Evolutionary conservation across 1,140 invertebrate species (phyloP).

Genomic region (Drosophila arawakana): DNA sequence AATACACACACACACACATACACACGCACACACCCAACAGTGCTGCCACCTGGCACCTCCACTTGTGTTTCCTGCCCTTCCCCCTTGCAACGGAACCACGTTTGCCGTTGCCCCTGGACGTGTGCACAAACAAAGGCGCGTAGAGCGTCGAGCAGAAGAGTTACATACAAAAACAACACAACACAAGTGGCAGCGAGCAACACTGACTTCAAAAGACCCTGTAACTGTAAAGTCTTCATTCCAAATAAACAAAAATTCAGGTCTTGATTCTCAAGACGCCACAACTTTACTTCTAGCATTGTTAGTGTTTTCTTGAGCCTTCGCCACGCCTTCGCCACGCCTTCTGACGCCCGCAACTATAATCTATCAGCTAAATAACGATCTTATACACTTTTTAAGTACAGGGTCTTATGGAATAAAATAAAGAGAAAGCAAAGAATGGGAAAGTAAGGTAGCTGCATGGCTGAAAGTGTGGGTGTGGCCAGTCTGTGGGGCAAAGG

Average conservation of each 20-base stretch:
- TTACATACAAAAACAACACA: constrained; percentile 37
- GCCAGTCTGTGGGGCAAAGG: constrained; percentile 10
- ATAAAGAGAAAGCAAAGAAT: constrained; percentile 18
- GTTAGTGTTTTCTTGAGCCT: too few relatives aligned
- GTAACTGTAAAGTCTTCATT: too few relatives aligned
- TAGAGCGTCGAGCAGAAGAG: constrained; percentile 61
- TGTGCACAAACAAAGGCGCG: constrained; percentile 68
- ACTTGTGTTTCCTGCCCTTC: neutral
- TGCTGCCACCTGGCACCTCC: constrained; percentile 3
- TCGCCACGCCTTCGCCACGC: too few relatives aligned
- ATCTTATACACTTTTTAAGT: too few relatives aligned
- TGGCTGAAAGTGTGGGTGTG: constrained; percentile 29
- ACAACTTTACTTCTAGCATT: too few relatives aligned
- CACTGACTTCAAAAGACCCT: too few relatives aligned
- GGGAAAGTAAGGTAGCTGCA: neutral
- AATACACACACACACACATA: neutral
- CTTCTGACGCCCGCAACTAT: too few relatives aligned
- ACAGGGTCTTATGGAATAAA: constrained; percentile 5
- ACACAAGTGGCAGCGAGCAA: neutral
- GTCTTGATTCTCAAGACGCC: too few relatives aligned
- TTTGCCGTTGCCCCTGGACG: constrained; percentile 36
- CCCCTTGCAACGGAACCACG: neutral
- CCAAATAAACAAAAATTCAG: too few relatives aligned
- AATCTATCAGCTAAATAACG: too few relatives aligned
- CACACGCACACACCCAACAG: neutral